Evolutionary conservation across 2,888 invertebrate species (phyloP).

Genomic region (Euplexia lucipara): DNA sequence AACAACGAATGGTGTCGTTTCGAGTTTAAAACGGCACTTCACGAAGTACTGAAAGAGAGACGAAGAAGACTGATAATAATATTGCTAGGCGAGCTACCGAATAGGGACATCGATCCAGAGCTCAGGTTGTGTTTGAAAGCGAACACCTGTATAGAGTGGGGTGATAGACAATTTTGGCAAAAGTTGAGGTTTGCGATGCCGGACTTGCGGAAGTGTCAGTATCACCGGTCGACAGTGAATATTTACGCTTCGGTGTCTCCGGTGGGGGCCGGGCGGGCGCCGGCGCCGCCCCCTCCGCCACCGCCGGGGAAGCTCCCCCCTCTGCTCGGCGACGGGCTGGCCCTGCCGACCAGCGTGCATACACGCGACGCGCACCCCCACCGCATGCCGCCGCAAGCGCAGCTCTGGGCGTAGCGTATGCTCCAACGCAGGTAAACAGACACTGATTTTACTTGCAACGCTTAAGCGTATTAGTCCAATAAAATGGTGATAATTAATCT

Average conservation of each 20-base stretch:
- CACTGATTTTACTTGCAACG: constrained; percentile 85
- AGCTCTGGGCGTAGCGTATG: constrained; percentile 95
- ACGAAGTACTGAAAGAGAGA: constrained; percentile 96
- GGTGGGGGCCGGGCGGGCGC: constrained; percentile 90
- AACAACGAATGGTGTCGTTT: constrained; percentile 98
- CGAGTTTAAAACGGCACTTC: constrained; percentile 98
- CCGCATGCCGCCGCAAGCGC: constrained; percentile 92
- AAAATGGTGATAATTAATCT: constrained; percentile 87
- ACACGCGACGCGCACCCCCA: constrained; percentile 86
- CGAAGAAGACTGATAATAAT: constrained; percentile 97
- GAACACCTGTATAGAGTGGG: constrained; percentile 98
- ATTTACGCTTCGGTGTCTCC: constrained; percentile 93
- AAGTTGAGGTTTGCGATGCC: constrained; percentile 98
- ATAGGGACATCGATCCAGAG: constrained; percentile 97
- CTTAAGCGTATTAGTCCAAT: constrained; percentile 91
- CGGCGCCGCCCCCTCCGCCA: constrained; percentile 92
- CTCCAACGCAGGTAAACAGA: constrained; percentile 92
- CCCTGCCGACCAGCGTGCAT: constrained; percentile 84
- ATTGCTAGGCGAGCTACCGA: constrained; percentile 96
- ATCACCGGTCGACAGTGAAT: constrained; percentile 93
- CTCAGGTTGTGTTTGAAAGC: constrained; percentile 97
- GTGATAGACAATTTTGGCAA: constrained; percentile 99
- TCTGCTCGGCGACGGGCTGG: constrained; percentile 88
- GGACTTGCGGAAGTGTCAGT: constrained; percentile 93
- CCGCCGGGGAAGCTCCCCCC: constrained; percentile 92